A percentile compares a stretch with the other conserved stretches of the same genome.
Conservation (phyloP, 2,797 vertebrate genomes). For the Rhabdomys pumilio region DNA sequence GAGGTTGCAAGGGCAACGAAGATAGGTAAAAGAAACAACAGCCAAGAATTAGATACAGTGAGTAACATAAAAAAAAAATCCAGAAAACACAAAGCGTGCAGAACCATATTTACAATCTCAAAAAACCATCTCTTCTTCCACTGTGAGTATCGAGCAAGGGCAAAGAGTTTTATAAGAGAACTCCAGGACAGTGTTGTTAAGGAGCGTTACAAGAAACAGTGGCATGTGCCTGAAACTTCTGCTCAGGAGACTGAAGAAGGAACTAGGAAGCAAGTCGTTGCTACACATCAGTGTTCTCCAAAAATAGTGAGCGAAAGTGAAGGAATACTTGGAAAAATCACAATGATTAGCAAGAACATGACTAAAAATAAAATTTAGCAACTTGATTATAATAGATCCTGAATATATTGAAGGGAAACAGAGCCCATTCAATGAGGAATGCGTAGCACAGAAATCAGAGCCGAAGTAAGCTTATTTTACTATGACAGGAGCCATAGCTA, state of each 20-base stretch:
- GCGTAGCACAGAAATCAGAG: neutral
- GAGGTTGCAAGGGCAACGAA: constrained; percentile 8
- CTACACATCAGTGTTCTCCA: neutral
- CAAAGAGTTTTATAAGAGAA: neutral
- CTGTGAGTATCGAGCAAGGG: neutral
- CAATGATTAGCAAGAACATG: neutral
- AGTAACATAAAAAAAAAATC: neutral
- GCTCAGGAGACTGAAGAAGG: neutral
- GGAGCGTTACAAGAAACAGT: neutral
- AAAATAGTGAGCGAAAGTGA: neutral
- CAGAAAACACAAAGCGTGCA: neutral
- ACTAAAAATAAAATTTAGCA: neutral
- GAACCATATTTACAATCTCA: neutral
- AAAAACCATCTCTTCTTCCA: neutral
- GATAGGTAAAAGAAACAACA: neutral
- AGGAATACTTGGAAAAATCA: neutral
- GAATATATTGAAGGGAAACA: neutral
- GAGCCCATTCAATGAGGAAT: neutral
- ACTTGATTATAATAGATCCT: neutral
- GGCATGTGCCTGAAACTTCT: neutral
- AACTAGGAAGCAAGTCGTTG: neutral
- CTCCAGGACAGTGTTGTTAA: neutral
- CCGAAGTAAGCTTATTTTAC: neutral
- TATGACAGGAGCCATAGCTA: neutral
- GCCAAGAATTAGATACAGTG: neutral